Base-by-base conservation (phyloP, 2,797 vertebrate species). In the Coregonus ussuriensis region DNA sequence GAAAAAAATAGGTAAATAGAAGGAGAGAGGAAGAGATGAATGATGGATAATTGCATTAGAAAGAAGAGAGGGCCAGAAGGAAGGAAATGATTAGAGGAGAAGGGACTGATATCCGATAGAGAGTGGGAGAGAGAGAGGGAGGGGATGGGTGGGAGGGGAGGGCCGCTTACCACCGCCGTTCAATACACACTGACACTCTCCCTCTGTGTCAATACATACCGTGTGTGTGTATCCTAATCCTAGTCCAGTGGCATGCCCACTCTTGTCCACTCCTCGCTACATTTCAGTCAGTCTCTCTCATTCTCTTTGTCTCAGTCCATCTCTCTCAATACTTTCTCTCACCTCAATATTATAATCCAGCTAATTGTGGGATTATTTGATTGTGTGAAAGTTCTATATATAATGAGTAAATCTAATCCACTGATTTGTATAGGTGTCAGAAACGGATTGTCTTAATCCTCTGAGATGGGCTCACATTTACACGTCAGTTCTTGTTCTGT, bases 11-110 rank as follows among this genome's bases (percentile, higher is more conserved):
- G 79, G 72, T 25, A 5, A 2, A 74, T 65, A 80, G 83, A 63
- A 13, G 16, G 65, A 77, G 78, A 80, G 85, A 86, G 87, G 84
- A 90, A 91, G 89, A 76, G 84, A 91, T 85, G 85, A 89, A 92
- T 84, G 88, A 92, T 85, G 85, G 87, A 91, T 94, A 91, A 94
- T 94, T 94, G 89, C 90, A 93, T 94, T 93, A 93, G 93, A 94
- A 93, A 91, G 92, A 93, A 85, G 88, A 92, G 92, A 92, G 88
- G 89, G 79, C 91, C 87, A 92, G 92, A 91, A 94, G 93, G 94
- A 95, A 94, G 93, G 93, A 94, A 94, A 94, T 93, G 88, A 94
- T 94, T 93, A 94, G 91, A 91, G 88, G 89, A 91, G 89, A 92
- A 91, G 86, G 89, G 90, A 92, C 90, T 94, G 93, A 94, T 93